phyloP scores from a whole-genome alignment of 2,888 invertebrate genomes.

The Temnothorax ravouxi region DNA sequence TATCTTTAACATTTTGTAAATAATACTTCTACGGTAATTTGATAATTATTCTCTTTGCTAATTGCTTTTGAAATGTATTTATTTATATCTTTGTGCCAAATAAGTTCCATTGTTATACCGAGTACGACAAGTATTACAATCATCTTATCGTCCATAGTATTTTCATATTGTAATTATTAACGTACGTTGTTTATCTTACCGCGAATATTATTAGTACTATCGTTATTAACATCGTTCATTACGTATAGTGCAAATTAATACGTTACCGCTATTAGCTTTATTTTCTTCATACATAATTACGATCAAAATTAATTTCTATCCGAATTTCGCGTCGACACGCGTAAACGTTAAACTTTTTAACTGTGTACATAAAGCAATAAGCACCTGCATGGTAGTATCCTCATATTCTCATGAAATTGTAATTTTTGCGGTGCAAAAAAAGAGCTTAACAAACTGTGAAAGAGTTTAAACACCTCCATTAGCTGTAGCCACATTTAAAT shows the following conservation, averaged over 20 bases:
- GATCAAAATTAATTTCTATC: conserved; percentile 43
- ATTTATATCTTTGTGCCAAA: not conserved
- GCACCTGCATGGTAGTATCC: not conserved
- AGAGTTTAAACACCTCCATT: conserved; percentile 42
- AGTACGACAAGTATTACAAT: not conserved
- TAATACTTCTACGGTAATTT: not conserved
- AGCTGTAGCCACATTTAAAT: conserved; percentile 35
- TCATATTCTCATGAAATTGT: conserved; percentile 18
- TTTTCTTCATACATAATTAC: conserved; percentile 31
- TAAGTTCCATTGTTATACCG: not conserved
- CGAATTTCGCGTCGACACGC: not conserved
- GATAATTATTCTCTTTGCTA: not conserved
- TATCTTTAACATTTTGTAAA: not conserved
- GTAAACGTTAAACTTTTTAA: conserved; percentile 34
- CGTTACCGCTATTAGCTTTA: conserved; percentile 33
- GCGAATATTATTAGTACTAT: conserved; percentile 41
- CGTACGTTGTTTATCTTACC: conserved; percentile 18
- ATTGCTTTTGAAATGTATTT: conserved; percentile 21
- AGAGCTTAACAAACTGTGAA: conserved; percentile 35
- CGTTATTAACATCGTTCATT: conserved; percentile 20
- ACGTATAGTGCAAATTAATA: conserved; percentile 42
- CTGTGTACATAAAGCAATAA: not conserved
- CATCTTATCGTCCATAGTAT: not conserved
- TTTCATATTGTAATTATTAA: conserved; percentile 30
- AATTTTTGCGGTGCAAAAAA: conserved; percentile 22